These are phyloP conservation scores for Papilio gigon DNA, from an alignment of 2,888 invertebrate species.

Conservation along the genomic window DNA sequence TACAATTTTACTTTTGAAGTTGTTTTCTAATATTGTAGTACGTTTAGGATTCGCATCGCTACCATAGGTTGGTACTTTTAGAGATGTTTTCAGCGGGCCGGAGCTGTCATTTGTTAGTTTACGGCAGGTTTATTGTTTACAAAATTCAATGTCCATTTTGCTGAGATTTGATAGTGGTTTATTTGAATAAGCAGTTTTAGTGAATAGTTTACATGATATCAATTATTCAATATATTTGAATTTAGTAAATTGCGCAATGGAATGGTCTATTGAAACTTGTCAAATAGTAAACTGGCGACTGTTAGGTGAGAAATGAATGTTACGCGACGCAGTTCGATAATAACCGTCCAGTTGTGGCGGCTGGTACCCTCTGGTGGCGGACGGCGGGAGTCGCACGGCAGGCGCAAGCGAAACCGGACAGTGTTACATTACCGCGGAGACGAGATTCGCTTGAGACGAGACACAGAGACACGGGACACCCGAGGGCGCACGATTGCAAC, in stretches of 20 bases:
- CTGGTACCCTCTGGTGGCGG: constrained; percentile 74
- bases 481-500: constrained; percentile 78
- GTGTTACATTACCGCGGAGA: constrained; percentile 52
- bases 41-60: constrained; percentile 25
- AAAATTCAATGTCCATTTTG: constrained; percentile 50
- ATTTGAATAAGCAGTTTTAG: constrained; percentile 47
- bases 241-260: constrained; percentile 43
- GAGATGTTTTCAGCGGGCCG: constrained; percentile 68
- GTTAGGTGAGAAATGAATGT: constrained; percentile 52
- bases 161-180: constrained; percentile 46
- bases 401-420: constrained; percentile 58
- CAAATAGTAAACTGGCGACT: constrained; percentile 48
- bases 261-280: constrained; percentile 45
- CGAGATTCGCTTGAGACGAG: constrained; percentile 60
- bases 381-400: constrained; percentile 66
- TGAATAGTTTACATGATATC: constrained; percentile 48
- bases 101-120: constrained; percentile 60
- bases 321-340: constrained; percentile 76
- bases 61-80: constrained; percentile 41
- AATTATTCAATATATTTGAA: constrained; percentile 48
- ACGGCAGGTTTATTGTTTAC: constrained; percentile 55
- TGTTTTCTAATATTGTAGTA: constrained; percentile 3
- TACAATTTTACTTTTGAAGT: constrained; percentile 4
- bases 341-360: constrained; percentile 81
- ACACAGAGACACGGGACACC: constrained; percentile 63